Percentiles rank a stretch among this genome's conserved stretches.
Evolutionary conservation across 2,797 vertebrate species (phyloP).

Genomic region (Novumbra hubbsi): DNA sequence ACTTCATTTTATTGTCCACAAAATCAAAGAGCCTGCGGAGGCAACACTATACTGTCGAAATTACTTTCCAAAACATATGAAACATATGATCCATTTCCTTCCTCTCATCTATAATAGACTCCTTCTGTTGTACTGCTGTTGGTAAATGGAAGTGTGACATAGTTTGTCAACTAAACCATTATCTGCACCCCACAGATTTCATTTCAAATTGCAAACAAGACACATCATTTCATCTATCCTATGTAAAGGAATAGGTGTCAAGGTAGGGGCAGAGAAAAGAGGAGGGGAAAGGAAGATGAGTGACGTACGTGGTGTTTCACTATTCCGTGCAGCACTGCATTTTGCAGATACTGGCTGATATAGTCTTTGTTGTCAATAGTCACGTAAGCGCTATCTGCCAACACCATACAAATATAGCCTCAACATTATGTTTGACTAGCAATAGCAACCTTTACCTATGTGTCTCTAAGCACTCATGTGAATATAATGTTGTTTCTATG

Average conservation of each 20-base stretch:
- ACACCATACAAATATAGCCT: constrained; percentile 14
- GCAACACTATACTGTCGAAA: not conserved
- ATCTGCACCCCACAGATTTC: not conserved
- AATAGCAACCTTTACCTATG: constrained; percentile 7
- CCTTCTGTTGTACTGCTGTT: not conserved
- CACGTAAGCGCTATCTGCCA: constrained; percentile 12
- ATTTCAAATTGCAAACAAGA: not conserved
- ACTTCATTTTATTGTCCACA: constrained; percentile 1
- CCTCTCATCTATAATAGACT: not conserved
- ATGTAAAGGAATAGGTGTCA: not conserved
- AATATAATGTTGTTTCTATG: not conserved
- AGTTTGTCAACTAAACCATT: not conserved
- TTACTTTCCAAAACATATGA: not conserved
- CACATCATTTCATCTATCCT: not conserved
- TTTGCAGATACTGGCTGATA: constrained; percentile 28
- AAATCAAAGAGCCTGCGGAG: not conserved
- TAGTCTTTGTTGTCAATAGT: constrained; percentile 24
- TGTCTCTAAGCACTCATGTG: not conserved
- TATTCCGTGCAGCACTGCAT: constrained; percentile 19
- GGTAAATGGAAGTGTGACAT: not conserved
- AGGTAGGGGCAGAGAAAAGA: not conserved
- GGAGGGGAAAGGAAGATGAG: constrained; percentile 2
- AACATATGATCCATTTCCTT: not conserved
- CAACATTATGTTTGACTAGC: not conserved
- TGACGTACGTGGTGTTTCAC: constrained; percentile 16